These are phyloP conservation scores for Mimumesa dahlbomi DNA, from an alignment of 2,888 invertebrate species.

Conservation along the genomic window DNA sequence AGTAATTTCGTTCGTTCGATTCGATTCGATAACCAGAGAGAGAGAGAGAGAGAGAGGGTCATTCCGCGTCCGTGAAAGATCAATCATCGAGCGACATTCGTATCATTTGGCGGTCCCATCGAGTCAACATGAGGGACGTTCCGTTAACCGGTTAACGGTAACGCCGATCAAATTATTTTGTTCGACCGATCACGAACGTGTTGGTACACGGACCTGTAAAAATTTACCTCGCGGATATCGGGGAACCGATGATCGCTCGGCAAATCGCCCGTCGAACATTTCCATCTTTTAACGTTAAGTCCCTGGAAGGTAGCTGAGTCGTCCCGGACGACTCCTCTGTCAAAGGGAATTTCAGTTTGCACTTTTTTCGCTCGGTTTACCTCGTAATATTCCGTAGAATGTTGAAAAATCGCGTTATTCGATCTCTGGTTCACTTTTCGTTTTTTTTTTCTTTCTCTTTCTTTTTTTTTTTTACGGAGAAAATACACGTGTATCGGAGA, in stretches of 20 bases:
- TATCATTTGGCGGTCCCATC: neutral
- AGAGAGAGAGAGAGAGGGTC: neutral
- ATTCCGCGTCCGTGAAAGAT: constrained; percentile 2
- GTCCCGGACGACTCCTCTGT: too few species aligned
- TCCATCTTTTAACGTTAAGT: neutral
- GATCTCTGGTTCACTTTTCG: too few species aligned
- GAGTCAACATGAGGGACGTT: constrained; percentile 3
- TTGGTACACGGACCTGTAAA: neutral
- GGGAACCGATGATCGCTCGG: constrained; percentile 12
- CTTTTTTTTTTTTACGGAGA: too few species aligned
- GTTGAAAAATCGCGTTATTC: too few species aligned
- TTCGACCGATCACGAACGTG: constrained; percentile 5
- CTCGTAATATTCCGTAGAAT: too few species aligned
- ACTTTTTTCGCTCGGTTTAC: too few species aligned
- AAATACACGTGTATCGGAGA: too few species aligned
- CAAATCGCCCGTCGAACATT: neutral
- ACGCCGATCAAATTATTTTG: constrained; percentile 16
- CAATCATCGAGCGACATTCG: constrained; percentile 4
- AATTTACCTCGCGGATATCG: constrained; percentile 15
- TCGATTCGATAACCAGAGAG: too few species aligned
- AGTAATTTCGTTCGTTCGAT: neutral
- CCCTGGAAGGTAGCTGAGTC: too few species aligned
- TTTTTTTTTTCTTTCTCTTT: too few species aligned
- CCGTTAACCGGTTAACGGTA: constrained; percentile 10
- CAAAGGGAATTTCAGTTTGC: too few species aligned